Evolutionary conservation across 2,888 invertebrate species (phyloP), one percentile per base, ranked within the genome.

Genomic region (Eretmocerus hayati): DNA sequence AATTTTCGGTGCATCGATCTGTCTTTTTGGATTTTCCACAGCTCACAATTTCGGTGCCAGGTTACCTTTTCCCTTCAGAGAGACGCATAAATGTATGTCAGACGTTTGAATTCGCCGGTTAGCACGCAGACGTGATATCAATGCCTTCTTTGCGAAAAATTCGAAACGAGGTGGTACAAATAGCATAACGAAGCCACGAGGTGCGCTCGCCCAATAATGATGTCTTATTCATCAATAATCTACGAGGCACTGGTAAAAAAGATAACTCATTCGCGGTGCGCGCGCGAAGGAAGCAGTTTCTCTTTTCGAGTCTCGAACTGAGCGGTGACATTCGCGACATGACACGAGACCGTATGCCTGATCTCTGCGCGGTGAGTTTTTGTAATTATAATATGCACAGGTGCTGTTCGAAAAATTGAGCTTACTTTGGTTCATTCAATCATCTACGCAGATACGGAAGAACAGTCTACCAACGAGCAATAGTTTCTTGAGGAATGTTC

Each of bases 301-400:
- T 31, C 51, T 50, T 46, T 49, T n/a, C n/a, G n/a, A 54, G 51
- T 56, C 58, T 48, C 50, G 45, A 22, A 39, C 35, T 21, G 52
- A 45, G 33, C 46, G 44, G 35, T 35, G 35, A 37, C 20, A 21
- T 19, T 39, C 49, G 32, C 36, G 32, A 43, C 58, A 70, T 71
- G 69, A 61, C 68, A 35, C 66, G 69, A 48, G 70, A 70, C 59
- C 67, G 71, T 45, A 60, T 69, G 58, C 59, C 62, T 15, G 71
- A 72, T 50, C 62, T 71, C 55, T 62, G 58, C 56, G 64, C 66
- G 19, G 71, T 71, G 62, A 62, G 70, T 69, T 58, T 55, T n/a
- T 15, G 15, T 3, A 2, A 38, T 16, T 6, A 21, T n/a, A 2
- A 6, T 15, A 11, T n/a, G 4, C 37, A 19, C 19, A 6, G 8